These are phyloP conservation scores for Octodon degus DNA, from an alignment of 2,113 vertebrate species.

Conservation along the genomic window DNA sequence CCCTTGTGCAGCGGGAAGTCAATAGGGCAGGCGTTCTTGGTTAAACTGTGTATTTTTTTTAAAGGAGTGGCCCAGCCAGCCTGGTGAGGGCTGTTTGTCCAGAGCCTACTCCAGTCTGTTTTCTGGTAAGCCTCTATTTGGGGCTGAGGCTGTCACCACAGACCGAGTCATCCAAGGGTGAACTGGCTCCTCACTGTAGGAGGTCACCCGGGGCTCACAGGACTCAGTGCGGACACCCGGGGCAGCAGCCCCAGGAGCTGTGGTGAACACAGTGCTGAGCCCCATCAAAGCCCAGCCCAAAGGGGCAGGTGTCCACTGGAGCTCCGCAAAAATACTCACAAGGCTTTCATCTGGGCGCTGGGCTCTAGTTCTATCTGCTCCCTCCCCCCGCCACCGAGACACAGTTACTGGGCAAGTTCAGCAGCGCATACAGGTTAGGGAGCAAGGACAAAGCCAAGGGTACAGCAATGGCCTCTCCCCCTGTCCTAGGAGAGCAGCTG, in stretches of 20 bases:
- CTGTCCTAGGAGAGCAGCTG: constrained; percentile 20
- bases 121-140: neutral
- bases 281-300: constrained; percentile 22
- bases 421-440: constrained; percentile 27
- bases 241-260: neutral
- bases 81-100: neutral
- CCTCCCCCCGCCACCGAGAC: neutral
- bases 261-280: neutral
- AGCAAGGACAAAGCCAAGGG: constrained; percentile 12
- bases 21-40: neutral
- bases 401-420: constrained; percentile 22
- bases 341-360: neutral
- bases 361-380: neutral
- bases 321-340: neutral
- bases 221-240: neutral
- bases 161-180: neutral
- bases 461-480: neutral
- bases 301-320: neutral
- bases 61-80: neutral
- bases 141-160: neutral
- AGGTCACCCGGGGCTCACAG: neutral
- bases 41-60: neutral
- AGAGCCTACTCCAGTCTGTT: neutral
- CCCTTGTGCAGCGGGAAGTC: neutral
- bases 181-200: neutral